Evolutionary conservation across 1,140 invertebrate species (phyloP).

Genomic region (Batillaria attramentaria): DNA sequence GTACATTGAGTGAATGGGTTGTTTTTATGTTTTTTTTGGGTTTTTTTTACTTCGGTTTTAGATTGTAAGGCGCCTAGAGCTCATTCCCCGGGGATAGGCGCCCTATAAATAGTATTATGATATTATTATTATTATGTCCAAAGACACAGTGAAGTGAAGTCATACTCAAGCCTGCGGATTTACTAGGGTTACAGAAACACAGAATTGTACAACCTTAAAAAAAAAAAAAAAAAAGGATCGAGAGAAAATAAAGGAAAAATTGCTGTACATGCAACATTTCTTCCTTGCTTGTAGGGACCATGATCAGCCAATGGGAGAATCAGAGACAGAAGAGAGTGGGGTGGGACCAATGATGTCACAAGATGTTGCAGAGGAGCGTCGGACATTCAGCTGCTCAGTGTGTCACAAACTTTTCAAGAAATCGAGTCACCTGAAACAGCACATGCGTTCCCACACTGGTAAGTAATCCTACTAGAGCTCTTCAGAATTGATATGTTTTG

Average conservation of each 20-base stretch:
- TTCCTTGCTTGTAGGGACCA: neutral
- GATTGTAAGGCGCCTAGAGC: no score
- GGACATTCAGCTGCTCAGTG: slow-evolving; percentile 52
- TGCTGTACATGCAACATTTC: neutral
- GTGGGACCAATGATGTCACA: slow-evolving; percentile 24
- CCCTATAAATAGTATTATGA: no score
- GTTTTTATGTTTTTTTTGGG: no score
- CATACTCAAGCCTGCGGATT: no score
- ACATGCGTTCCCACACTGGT: slow-evolving; percentile 68
- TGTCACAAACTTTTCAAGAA: slow-evolving; percentile 69
- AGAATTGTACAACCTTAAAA: neutral
- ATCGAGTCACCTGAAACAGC: slow-evolving; percentile 67
- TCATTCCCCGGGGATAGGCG: no score
- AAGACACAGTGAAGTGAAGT: no score
- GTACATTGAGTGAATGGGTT: no score
- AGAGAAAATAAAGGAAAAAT: neutral
- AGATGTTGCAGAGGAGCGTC: neutral
- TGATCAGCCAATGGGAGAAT: slow-evolving; percentile 24
- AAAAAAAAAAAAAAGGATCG: neutral
- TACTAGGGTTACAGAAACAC: no score
- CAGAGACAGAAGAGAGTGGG: slow-evolving; percentile 32
- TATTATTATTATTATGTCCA: no score
- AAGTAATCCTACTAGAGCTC: slow-evolving; percentile 8
- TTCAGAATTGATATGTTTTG: no score
- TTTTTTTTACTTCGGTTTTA: no score